A percentile compares a stretch with the other conserved stretches of the same genome.
Evolutionary conservation across 1,140 invertebrate genomes (phyloP).

Genomic region (Drosophila virilis): DNA sequence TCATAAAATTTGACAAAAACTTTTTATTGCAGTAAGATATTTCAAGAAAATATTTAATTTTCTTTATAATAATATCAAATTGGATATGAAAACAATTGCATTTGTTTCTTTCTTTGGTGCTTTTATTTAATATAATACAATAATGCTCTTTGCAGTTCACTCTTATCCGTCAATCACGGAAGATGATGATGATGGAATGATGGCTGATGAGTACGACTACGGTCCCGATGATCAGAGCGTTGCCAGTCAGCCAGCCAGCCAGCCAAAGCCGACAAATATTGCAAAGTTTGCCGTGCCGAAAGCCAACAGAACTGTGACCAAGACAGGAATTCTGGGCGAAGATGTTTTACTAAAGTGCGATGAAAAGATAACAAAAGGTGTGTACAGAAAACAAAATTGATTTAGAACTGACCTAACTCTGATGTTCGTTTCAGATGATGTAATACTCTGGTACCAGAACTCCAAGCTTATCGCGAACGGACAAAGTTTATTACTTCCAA

Average conservation of each 20-base stretch:
- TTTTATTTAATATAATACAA: background rate
- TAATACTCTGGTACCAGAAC: slow-evolving; percentile 50
- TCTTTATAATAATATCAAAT: no score
- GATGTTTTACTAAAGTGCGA: slow-evolving; percentile 56
- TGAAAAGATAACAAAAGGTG: slow-evolving; percentile 31
- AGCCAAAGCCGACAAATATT: slow-evolving; percentile 30
- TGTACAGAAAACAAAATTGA: background rate
- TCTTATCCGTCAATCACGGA: slow-evolving; percentile 19
- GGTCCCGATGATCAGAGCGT: slow-evolving; percentile 34
- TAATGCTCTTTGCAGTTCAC: slow-evolving; percentile 29
- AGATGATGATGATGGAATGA: slow-evolving; percentile 47
- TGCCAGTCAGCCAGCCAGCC: slow-evolving; percentile 25
- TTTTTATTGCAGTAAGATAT: no score
- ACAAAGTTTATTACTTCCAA: slow-evolving; percentile 46
- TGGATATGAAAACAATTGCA: no score
- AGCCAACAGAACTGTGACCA: slow-evolving; percentile 24
- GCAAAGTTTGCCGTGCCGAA: background rate
- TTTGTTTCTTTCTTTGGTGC: no score
- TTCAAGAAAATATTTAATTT: no score
- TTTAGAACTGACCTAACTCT: background rate
- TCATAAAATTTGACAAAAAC: no score
- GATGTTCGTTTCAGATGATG: background rate
- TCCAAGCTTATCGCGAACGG: slow-evolving; percentile 43
- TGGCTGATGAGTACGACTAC: slow-evolving; percentile 52
- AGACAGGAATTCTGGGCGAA: slow-evolving; percentile 53